Evolutionary conservation across 2,797 vertebrate species (phyloP).

Genomic region (Anabas testudineus): DNA sequence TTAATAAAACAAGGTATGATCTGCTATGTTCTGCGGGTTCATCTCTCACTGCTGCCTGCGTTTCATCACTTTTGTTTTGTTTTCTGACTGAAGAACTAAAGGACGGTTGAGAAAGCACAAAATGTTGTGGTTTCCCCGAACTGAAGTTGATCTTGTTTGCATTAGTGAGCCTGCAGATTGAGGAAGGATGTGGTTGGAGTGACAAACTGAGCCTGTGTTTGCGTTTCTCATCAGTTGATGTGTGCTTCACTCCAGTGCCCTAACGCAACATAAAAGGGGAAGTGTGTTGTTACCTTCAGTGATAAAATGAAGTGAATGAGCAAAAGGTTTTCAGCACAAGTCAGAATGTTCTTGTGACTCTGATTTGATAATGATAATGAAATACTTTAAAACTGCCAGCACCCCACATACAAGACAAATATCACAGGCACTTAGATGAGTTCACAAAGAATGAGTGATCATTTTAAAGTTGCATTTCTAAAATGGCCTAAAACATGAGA

Average conservation of each 20-base stretch:
- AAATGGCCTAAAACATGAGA: too few relatives aligned
- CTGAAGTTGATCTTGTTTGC: slow-evolving; percentile 2
- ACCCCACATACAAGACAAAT: too few relatives aligned
- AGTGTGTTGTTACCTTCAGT: background rate
- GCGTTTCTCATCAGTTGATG: background rate
- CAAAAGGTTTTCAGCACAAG: background rate
- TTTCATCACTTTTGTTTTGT: slow-evolving; percentile 4
- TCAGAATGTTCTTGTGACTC: too few relatives aligned
- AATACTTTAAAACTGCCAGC: too few relatives aligned
- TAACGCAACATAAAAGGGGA: background rate
- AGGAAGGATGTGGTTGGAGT: slow-evolving; percentile 63
- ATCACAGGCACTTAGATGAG: too few relatives aligned
- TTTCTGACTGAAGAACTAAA: slow-evolving; percentile 7
- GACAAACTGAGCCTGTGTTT: slow-evolving; percentile 2
- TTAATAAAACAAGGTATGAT: slow-evolving; percentile 78
- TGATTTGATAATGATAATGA: too few relatives aligned
- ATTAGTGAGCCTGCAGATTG: slow-evolving; percentile 1
- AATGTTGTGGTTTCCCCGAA: background rate
- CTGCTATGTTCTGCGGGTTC: slow-evolving; percentile 34
- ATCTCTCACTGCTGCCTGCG: slow-evolving; percentile 26
- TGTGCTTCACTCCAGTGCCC: background rate
- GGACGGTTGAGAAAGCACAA: background rate
- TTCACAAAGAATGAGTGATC: too few relatives aligned
- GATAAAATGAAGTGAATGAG: background rate
- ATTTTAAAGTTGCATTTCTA: too few relatives aligned